These are phyloP conservation scores for Patiria miniata DNA, from an alignment of 35 echinoderm and acorn worm genomes.

Conservation along the genomic window DNA sequence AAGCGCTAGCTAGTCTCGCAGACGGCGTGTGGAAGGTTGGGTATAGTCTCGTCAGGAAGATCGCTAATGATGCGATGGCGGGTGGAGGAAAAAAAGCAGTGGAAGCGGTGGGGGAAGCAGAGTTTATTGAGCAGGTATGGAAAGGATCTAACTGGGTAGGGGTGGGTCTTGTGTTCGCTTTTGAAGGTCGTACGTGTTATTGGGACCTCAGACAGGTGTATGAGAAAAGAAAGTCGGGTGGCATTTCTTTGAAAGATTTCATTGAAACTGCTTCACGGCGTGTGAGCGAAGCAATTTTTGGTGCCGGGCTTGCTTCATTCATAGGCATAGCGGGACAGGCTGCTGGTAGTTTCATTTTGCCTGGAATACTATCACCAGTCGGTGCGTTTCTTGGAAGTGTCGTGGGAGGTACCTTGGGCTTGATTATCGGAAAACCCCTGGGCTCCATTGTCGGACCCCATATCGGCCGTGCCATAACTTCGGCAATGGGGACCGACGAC, in stretches of 20 bases:
- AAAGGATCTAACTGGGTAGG: neutral
- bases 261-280: neutral
- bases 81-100: neutral
- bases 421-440: neutral
- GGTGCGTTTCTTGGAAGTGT: neutral
- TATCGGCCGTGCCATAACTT: neutral
- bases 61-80: neutral
- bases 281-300: constrained; percentile 2
- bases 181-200: neutral
- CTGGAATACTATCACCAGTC: neutral
- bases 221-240: neutral
- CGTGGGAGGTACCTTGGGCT: neutral
- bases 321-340: neutral
- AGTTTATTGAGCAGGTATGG: neutral
- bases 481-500: neutral
- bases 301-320: neutral
- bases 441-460: neutral
- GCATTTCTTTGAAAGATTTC: neutral
- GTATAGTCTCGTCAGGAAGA: neutral
- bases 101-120: neutral
- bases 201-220: neutral
- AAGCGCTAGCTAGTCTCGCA: neutral
- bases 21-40: neutral
- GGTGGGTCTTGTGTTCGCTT: neutral
- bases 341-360: neutral